These are phyloP conservation scores for Platycheirus rosarum DNA, from an alignment of 2,888 invertebrate genomes.

Conservation along the genomic window DNA sequence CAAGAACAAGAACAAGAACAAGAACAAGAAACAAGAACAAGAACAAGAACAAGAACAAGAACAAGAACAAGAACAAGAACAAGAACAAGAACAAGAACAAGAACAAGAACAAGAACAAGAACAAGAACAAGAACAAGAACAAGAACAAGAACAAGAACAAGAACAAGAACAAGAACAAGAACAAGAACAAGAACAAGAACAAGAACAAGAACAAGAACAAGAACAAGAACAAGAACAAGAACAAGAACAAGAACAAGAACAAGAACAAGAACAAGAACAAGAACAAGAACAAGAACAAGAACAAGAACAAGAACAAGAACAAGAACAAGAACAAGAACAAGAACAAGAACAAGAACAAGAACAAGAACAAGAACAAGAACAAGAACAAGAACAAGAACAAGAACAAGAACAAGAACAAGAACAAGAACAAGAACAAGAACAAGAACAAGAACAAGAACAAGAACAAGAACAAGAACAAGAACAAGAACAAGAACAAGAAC, in stretches of 20 bases:
- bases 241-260: conserved; percentile 3
- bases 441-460: conserved; percentile 3
- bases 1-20: conserved; percentile 23
- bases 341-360: conserved; percentile 3
- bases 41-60: conserved; percentile 3
- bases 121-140: conserved; percentile 3
- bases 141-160: conserved; percentile 3
- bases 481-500: conserved; percentile 3
- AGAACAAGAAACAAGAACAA: conserved; percentile 8
- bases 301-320: conserved; percentile 3
- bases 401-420: conserved; percentile 3
- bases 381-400: conserved; percentile 3
- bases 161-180: conserved; percentile 3
- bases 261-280: conserved; percentile 3
- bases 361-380: conserved; percentile 3
- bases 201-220: conserved; percentile 3
- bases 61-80: conserved; percentile 3
- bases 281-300: conserved; percentile 3
- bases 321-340: conserved; percentile 3
- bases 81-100: conserved; percentile 3
- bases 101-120: conserved; percentile 3
- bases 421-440: conserved; percentile 3
- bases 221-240: conserved; percentile 3
- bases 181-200: conserved; percentile 3
- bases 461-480: conserved; percentile 3